Conservation (phyloP, 1,140 invertebrate genomes). For the Amphibalanus amphitrite region DNA sequence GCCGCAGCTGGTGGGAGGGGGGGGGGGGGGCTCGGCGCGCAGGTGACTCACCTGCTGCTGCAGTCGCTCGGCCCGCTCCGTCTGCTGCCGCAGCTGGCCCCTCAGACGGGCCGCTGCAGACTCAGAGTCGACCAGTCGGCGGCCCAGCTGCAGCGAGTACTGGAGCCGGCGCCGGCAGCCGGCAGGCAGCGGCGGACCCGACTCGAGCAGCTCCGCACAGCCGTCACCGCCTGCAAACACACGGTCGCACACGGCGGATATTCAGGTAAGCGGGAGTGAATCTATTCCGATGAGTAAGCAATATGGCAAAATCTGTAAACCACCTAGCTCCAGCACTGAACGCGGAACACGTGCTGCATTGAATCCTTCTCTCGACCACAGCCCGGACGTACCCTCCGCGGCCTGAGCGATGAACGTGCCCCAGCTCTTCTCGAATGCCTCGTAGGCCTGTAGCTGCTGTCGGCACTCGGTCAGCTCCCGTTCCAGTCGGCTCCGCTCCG, state of each 20-base stretch:
- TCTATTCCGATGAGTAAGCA: too few relatives aligned
- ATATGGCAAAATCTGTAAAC: too few relatives aligned
- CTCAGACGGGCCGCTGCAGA: neutral
- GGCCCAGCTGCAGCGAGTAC: neutral
- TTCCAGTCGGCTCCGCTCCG: neutral
- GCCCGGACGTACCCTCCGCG: too few relatives aligned
- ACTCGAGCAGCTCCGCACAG: neutral
- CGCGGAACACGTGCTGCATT: too few relatives aligned
- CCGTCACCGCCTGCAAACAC: neutral
- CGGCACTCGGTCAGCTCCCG: neutral
- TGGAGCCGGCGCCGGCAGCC: neutral
- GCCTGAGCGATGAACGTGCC: neutral
- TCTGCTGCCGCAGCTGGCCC: neutral
- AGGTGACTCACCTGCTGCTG: neutral
- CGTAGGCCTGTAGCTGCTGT: neutral
- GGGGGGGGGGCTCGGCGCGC: too few relatives aligned
- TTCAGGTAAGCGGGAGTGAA: too few relatives aligned
- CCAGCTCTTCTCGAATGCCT: neutral
- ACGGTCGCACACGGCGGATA: too few relatives aligned
- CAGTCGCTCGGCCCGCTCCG: neutral
- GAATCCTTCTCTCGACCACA: too few relatives aligned
- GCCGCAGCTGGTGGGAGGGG: neutral
- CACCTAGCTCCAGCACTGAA: too few relatives aligned
- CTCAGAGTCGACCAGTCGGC: neutral
- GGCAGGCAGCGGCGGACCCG: neutral